Evolutionary conservation across 2,888 invertebrate species (phyloP), one percentile per base, ranked within the genome.

Genomic region (Hydrotaea diabolus): DNA sequence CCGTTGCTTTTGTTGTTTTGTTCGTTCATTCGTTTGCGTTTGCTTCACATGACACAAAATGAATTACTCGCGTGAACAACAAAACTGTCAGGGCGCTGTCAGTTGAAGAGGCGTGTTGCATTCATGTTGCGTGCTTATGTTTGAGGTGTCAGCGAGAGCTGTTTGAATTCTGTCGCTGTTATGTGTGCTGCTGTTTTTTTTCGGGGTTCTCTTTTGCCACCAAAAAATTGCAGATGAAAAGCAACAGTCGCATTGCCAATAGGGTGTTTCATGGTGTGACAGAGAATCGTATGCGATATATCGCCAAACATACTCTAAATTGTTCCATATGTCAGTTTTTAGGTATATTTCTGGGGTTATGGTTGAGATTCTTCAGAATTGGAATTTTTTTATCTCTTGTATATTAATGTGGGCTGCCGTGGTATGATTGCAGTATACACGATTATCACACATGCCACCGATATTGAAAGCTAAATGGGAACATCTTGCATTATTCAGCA

Each of bases 11-110:
- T 85, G 81, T 83, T 86, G 86, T 84, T 86, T 87, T 53, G 74
- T 85, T 81, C 9, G 76, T 71, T 62, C 81, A 77, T 57, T 85
- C 85, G 62, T 39, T 66, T 59, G 75, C 74, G 86, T 83, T 78
- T 85, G 76, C 86, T 83, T 83, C 81, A 78, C 85, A 86, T 85
- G 82, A 80, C 87, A 89, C 87, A 91, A 91, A 90, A 91, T 90
- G 91, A 91, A 91, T 91, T 91, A 91, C 89, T 91, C 90, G 91
- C 91, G 89, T 90, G 91, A 91, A 90, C 89, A 91, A 90, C 91
- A 90, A 91, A 91, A 90, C 91, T 91, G 91, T 91, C 91, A 91
- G 89, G 88, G 88, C 83, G 89, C 91, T 91, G 91, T 91, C 91
- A 91, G 91, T 89, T 88, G 87, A 85, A 87, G 87, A 86, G 86